Conservation (phyloP, 2,797 vertebrate species). For the Tokudaia muenninki region DNA sequence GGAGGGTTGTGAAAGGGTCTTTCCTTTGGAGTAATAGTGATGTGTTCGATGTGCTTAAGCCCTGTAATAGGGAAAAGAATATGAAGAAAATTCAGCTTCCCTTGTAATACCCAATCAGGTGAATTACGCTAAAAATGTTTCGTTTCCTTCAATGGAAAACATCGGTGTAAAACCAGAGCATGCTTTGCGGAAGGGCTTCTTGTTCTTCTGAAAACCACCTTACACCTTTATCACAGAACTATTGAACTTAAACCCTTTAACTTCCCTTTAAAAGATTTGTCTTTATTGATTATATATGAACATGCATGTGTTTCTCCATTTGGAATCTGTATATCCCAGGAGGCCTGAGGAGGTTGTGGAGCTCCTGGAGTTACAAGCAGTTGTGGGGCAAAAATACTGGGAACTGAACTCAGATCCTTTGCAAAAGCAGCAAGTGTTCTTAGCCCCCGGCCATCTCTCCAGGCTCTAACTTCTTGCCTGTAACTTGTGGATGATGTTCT, state of each 20-base stretch:
- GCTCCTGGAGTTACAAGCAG: background rate
- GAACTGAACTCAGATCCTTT: background rate
- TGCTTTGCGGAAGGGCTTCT: background rate
- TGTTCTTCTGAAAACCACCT: conserved; percentile 35
- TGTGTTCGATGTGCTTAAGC: background rate
- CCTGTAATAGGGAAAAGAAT: conserved; percentile 34
- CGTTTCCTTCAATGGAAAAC: conserved; percentile 49
- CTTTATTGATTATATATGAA: background rate
- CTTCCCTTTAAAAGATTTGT: background rate
- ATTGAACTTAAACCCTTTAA: conserved; percentile 52
- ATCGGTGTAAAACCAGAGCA: background rate
- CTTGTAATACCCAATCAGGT: background rate
- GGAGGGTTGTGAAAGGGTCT: conserved; percentile 35
- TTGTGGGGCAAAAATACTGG: background rate
- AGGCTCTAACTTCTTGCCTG: conserved; percentile 28
- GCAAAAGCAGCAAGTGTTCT: background rate
- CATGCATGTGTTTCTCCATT: background rate
- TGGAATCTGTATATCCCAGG: background rate
- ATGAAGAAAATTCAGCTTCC: conserved; percentile 43
- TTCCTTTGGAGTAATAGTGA: conserved; percentile 9
- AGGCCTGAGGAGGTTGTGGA: background rate
- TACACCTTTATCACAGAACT: background rate
- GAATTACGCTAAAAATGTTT: conserved; percentile 54
- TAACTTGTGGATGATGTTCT: background rate
- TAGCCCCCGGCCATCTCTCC: background rate